Evolutionary conservation across 2,888 invertebrate genomes (phyloP).

Genomic region (Lochmaea capreae): DNA sequence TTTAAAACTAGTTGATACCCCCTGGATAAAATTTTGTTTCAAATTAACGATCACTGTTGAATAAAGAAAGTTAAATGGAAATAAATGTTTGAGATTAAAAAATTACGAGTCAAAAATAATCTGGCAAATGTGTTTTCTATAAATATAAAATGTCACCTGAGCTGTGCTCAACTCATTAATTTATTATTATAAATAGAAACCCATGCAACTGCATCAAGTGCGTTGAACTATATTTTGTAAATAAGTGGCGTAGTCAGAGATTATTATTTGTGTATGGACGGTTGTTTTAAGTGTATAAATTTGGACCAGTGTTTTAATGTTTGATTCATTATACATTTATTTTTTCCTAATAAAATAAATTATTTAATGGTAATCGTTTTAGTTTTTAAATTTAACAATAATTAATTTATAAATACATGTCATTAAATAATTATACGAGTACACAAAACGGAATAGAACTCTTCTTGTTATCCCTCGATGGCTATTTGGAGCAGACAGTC

Average conservation of each 20-base stretch:
- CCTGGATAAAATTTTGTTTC: background rate
- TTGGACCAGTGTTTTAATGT: no score
- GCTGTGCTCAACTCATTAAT: slow-evolving; percentile 36
- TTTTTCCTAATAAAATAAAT: no score
- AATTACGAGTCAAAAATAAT: slow-evolving; percentile 18
- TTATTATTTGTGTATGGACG: background rate
- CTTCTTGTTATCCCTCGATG: background rate
- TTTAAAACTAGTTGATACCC: background rate
- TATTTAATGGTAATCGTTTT: no score
- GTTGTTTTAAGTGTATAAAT: no score
- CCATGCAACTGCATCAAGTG: slow-evolving; percentile 28
- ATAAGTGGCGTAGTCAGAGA: background rate
- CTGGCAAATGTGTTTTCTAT: slow-evolving; percentile 29
- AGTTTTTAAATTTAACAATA: background rate
- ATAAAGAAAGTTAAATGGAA: background rate
- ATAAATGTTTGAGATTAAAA: slow-evolving; percentile 7
- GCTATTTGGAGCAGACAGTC: background rate
- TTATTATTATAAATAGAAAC: slow-evolving; percentile 41
- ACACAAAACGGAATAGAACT: background rate
- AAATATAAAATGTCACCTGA: slow-evolving; percentile 33
- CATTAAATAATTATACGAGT: background rate
- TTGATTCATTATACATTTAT: no score
- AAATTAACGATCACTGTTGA: background rate
- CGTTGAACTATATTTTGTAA: slow-evolving; percentile 34
- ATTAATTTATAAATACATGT: background rate